Percentiles rank a stretch among this genome's conserved stretches.
Evolutionary conservation across 2,797 vertebrate genomes (phyloP).

Genomic region (Chlorospingus semifuscus): DNA sequence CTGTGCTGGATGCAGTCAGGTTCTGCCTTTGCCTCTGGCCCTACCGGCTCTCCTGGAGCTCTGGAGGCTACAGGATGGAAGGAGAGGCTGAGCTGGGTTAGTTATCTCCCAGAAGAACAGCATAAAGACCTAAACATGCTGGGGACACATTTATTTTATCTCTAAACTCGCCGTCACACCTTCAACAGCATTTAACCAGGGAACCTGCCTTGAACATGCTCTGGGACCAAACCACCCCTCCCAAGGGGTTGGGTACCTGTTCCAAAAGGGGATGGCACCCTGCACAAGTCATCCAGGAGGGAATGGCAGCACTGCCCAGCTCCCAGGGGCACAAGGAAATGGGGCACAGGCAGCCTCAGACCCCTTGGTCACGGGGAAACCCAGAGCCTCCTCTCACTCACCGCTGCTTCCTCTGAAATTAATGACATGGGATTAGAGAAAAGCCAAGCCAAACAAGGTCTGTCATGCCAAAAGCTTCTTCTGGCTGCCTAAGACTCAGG

Average conservation of each 20-base stretch:
- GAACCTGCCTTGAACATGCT: neutral
- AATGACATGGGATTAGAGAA: neutral
- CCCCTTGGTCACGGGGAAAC: neutral
- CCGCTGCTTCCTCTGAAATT: neutral
- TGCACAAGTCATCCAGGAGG: neutral
- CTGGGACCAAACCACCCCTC: neutral
- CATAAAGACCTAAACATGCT: rapidly evolving
- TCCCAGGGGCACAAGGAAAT: rapidly evolving
- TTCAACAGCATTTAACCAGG: neutral
- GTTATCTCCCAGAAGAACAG: neutral
- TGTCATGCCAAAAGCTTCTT: neutral
- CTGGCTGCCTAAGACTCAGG: neutral
- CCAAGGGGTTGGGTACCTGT: neutral
- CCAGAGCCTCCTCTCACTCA: neutral
- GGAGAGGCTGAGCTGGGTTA: neutral
- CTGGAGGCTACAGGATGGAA: neutral
- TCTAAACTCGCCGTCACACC: neutral
- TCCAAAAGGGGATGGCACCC: neutral
- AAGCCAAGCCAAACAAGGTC: conserved; percentile 26
- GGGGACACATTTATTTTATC: neutral
- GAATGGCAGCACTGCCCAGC: rapidly evolving
- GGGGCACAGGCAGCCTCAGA: neutral
- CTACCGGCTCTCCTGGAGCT: neutral
- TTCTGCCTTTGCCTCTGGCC: neutral
- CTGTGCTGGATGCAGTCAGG: neutral